A percentile compares a stretch with the other conserved stretches of the same genome.
Evolutionary conservation across 2,797 vertebrate genomes (phyloP).

Genomic region (Nasua narica): DNA sequence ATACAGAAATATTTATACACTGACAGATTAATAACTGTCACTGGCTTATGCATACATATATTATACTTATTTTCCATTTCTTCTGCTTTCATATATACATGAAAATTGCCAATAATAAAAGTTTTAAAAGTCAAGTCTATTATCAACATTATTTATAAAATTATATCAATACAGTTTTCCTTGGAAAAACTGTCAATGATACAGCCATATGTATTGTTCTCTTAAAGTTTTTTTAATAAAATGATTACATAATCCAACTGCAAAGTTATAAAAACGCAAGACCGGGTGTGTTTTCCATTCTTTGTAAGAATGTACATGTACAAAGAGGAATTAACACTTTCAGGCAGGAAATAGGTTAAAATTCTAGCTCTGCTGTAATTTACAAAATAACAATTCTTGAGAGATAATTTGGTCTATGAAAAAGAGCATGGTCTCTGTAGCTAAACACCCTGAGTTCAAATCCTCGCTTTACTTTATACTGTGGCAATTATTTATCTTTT

Average conservation of each 20-base stretch:
- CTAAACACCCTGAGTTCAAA: background rate
- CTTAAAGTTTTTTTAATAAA: background rate
- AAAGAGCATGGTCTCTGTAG: background rate
- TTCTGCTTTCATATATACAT: background rate
- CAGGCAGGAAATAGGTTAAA: background rate
- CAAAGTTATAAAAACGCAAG: background rate
- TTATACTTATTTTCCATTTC: background rate
- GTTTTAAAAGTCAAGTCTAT: background rate
- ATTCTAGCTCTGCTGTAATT: background rate
- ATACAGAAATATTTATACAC: background rate
- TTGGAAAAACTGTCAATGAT: slow-evolving; percentile 13
- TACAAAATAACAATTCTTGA: slow-evolving; percentile 16
- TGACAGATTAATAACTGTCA: background rate
- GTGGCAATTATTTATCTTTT: background rate
- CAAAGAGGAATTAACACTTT: background rate
- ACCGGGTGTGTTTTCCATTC: background rate
- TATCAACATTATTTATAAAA: background rate
- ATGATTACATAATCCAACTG: background rate
- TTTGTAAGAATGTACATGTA: background rate
- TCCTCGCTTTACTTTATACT: background rate
- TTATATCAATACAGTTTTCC: background rate
- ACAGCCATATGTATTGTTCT: background rate
- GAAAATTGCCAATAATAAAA: background rate
- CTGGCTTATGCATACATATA: background rate
- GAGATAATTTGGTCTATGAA: background rate